Evolutionary conservation across 1,140 invertebrate genomes (phyloP).

Genomic region (Ctenoplectra terminalis): DNA sequence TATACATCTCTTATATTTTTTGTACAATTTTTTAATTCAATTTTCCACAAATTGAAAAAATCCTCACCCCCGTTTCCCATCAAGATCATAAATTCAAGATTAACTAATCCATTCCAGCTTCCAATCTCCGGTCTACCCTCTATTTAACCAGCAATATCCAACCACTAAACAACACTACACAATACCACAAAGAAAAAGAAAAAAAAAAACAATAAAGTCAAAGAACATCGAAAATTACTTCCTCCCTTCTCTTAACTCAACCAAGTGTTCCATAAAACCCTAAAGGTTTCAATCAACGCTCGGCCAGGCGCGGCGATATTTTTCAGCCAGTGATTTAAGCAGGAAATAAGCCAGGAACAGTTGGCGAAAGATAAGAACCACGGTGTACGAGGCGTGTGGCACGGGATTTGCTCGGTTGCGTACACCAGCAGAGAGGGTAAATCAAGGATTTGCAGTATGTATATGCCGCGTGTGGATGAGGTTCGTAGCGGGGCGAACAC

Average conservation of each 20-base stretch:
- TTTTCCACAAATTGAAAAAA: too few relatives aligned
- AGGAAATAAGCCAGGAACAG: conserved; percentile 4
- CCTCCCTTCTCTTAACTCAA: neutral
- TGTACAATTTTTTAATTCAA: too few relatives aligned
- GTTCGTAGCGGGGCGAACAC: conserved; percentile 18
- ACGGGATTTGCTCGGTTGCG: conserved; percentile 6
- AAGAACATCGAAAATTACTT: too few relatives aligned
- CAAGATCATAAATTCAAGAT: too few relatives aligned
- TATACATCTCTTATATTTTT: too few relatives aligned
- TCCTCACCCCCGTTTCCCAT: too few relatives aligned
- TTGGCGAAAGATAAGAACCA: conserved; percentile 52
- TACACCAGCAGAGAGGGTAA: conserved; percentile 19
- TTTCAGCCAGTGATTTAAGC: conserved; percentile 26
- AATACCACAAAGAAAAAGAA: neutral
- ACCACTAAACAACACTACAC: too few relatives aligned
- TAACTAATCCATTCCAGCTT: too few relatives aligned
- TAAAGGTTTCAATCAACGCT: neutral
- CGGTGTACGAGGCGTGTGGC: neutral
- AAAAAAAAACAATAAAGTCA: neutral
- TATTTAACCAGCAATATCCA: too few relatives aligned
- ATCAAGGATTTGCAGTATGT: conserved; percentile 54
- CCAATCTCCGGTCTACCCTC: too few relatives aligned
- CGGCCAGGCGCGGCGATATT: conserved; percentile 7
- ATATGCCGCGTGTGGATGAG: conserved; percentile 33
- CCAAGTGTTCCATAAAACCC: too few relatives aligned